These are phyloP conservation scores for Cryptocephalus moraei DNA, from an alignment of 2,888 invertebrate species.

Conservation along the genomic window DNA sequence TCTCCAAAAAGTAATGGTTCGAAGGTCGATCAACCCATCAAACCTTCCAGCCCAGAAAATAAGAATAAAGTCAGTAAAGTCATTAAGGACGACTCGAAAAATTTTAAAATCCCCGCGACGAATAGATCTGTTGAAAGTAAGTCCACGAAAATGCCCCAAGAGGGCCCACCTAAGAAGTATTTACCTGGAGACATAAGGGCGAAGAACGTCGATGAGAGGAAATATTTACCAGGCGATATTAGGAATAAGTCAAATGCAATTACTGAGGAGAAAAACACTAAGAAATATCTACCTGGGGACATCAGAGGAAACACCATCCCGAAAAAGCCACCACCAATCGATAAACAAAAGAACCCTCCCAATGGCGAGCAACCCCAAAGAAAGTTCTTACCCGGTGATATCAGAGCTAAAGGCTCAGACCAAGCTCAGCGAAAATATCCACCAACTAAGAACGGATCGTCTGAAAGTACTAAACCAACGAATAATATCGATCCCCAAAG, in stretches of 20 bases:
- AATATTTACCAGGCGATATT: background rate
- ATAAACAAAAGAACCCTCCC: background rate
- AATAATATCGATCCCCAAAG: no score
- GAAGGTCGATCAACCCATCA: background rate
- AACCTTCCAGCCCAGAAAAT: background rate
- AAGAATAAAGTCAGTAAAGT: background rate
- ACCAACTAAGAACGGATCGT: no score
- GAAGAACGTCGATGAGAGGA: background rate
- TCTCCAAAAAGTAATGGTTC: background rate
- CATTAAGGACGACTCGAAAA: background rate
- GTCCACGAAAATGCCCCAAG: background rate
- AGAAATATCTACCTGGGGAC: no score
- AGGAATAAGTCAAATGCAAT: background rate
- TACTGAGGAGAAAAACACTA: no score
- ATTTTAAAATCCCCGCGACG: background rate
- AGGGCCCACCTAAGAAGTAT: background rate
- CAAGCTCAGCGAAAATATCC: background rate
- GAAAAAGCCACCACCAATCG: background rate
- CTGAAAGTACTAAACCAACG: no score
- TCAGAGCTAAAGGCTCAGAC: background rate
- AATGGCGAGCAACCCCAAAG: background rate
- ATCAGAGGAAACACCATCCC: no score
- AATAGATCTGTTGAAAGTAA: background rate
- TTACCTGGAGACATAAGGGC: constrained; percentile 2
- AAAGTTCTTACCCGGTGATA: constrained; percentile 2